phyloP scores from a whole-genome alignment of 2,113 vertebrate genomes.

The Eurypyga helias region DNA sequence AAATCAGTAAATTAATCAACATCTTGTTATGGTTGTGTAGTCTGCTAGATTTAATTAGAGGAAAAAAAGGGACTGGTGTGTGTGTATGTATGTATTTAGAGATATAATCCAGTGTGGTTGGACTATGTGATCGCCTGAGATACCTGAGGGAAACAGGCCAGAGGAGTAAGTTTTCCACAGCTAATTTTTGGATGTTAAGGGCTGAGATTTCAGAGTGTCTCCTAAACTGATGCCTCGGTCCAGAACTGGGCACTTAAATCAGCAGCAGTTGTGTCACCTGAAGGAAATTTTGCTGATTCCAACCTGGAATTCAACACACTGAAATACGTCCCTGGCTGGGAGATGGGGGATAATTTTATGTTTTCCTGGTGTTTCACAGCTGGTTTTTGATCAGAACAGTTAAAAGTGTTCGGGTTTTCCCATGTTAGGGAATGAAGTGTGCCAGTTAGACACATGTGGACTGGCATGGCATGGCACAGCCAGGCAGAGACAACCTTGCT shows the following conservation, averaged over 20 bases:
- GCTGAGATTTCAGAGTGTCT: not conserved
- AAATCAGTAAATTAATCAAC: constrained; percentile 55
- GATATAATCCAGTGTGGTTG: not conserved
- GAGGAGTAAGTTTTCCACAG: not conserved
- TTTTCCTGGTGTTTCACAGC: not conserved
- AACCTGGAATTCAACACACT: not conserved
- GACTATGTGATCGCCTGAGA: not conserved
- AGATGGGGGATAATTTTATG: not conserved
- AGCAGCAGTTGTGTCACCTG: not conserved
- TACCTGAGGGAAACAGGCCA: not conserved
- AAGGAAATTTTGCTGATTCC: not conserved
- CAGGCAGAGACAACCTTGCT: not conserved
- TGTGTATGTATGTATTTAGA: not conserved
- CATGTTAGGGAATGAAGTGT: fast-evolving
- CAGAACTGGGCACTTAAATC: not conserved
- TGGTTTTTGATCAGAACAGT: not conserved
- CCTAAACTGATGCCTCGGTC: not conserved
- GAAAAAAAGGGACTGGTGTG: not conserved
- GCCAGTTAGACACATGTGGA: fast-evolving
- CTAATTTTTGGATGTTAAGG: not conserved
- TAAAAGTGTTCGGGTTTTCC: not conserved
- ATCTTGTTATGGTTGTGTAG: not conserved
- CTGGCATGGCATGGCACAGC: not conserved
- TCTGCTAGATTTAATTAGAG: not conserved
- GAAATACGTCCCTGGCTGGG: not conserved